Percentiles rank a stretch among this genome's conserved stretches.
Conservation (phyloP, 2,113 vertebrate species). For the Coracopsis vasa region DNA sequence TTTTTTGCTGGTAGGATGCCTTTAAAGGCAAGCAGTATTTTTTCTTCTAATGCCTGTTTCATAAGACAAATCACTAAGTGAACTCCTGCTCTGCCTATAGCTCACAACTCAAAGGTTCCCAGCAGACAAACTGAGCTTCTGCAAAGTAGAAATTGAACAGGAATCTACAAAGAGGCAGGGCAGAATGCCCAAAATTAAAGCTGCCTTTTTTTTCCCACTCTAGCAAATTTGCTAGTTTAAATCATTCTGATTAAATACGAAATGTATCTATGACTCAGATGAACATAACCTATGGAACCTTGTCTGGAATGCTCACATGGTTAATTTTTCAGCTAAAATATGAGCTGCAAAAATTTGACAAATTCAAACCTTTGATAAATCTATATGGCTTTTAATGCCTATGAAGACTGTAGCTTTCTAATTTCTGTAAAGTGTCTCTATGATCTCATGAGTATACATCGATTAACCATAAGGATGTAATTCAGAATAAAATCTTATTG, state of each 20-base stretch:
- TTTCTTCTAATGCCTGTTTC: not conserved
- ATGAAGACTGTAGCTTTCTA: not conserved
- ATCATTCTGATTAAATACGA: not conserved
- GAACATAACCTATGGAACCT: not conserved
- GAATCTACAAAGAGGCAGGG: not conserved
- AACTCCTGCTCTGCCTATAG: not conserved
- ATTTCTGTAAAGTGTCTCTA: not conserved
- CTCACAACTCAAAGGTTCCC: not conserved
- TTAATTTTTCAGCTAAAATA: not conserved
- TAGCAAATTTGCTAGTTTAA: not conserved
- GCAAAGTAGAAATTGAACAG: not conserved
- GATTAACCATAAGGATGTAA: not conserved
- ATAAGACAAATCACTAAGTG: not conserved
- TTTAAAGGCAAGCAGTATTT: not conserved
- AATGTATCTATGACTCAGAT: not conserved
- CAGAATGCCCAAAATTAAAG: not conserved
- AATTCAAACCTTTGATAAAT: not conserved
- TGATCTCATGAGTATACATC: not conserved
- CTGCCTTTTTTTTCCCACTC: not conserved
- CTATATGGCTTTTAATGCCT: not conserved
- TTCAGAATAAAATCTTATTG: not conserved
- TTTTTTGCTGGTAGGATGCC: not conserved
- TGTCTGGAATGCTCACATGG: not conserved
- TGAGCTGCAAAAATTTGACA: not conserved
- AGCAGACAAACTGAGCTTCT: not conserved